phyloP scores from a whole-genome alignment of 2,113 vertebrate genomes.

The Pitta sordida region DNA sequence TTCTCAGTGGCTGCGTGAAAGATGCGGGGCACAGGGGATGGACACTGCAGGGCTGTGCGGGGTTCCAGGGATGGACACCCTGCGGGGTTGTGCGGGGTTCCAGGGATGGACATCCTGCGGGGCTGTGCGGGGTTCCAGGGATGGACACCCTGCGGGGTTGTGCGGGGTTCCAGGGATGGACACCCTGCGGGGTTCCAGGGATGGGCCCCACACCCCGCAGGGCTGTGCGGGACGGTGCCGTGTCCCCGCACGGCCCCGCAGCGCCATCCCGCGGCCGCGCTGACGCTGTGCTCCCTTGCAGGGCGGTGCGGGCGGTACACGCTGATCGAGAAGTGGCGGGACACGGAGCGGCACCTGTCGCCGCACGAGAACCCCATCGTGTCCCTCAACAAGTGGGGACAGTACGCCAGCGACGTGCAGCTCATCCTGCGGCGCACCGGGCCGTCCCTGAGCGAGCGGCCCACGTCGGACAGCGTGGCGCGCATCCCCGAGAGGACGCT shows the following conservation, averaged over 20 bases:
- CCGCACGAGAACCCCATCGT: constrained; percentile 93
- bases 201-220: too few relatives aligned
- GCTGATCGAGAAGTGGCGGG: constrained; percentile 95
- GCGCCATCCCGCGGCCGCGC: neutral
- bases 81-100: too few relatives aligned
- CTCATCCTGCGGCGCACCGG: constrained; percentile 91
- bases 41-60: too few relatives aligned
- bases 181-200: neutral
- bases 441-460: constrained; percentile 89
- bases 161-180: too few relatives aligned
- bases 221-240: too few relatives aligned
- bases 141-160: too few relatives aligned
- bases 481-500: constrained; percentile 88
- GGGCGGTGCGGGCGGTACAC: constrained; percentile 95
- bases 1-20: neutral
- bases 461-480: constrained; percentile 86
- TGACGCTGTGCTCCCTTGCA: constrained; percentile 50
- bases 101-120: too few relatives aligned
- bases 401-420: constrained; percentile 95
- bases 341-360: constrained; percentile 89
- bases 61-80: too few relatives aligned
- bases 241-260: neutral
- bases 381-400: constrained; percentile 96
- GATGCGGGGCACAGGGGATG: too few relatives aligned
- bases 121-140: neutral